Conservation (phyloP, 2,888 invertebrate species). For the Drosophila trichaetosa region DNA sequence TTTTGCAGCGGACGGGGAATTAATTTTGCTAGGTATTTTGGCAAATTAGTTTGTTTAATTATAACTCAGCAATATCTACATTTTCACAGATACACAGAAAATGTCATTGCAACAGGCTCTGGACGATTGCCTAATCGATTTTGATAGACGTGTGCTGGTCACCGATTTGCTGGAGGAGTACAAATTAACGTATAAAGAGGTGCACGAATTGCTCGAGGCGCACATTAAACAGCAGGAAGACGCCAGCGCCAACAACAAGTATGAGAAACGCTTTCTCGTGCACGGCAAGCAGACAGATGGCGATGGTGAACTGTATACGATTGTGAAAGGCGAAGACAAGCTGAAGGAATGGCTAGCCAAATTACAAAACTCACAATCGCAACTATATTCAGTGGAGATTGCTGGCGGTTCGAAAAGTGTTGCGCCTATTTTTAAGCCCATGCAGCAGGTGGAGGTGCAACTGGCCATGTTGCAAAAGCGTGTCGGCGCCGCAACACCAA, state of each 20-base stretch:
- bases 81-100: constrained; percentile 10
- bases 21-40: not conserved
- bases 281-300: constrained; percentile 37
- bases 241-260: constrained; percentile 69
- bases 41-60: not conserved
- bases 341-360: constrained; percentile 70
- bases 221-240: constrained; percentile 71
- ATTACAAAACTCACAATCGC: constrained; percentile 69
- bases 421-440: constrained; percentile 77
- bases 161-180: constrained; percentile 82
- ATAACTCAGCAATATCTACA: not conserved
- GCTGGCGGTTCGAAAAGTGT: constrained; percentile 80
- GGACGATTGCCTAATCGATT: constrained; percentile 79
- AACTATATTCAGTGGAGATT: constrained; percentile 81
- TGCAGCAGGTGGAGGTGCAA: constrained; percentile 65
- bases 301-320: constrained; percentile 68
- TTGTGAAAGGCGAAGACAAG: constrained; percentile 76
- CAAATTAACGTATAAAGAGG: constrained; percentile 74
- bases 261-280: constrained; percentile 72
- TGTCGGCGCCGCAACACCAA: constrained; percentile 8
- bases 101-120: constrained; percentile 74
- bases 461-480: constrained; percentile 59
- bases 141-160: constrained; percentile 79
- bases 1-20: constrained; percentile 11
- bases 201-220: constrained; percentile 65